A percentile compares a stretch with the other conserved stretches of the same genome.
Evolutionary conservation across 2,797 vertebrate species (phyloP).

Genomic region (Danio aesculapii): DNA sequence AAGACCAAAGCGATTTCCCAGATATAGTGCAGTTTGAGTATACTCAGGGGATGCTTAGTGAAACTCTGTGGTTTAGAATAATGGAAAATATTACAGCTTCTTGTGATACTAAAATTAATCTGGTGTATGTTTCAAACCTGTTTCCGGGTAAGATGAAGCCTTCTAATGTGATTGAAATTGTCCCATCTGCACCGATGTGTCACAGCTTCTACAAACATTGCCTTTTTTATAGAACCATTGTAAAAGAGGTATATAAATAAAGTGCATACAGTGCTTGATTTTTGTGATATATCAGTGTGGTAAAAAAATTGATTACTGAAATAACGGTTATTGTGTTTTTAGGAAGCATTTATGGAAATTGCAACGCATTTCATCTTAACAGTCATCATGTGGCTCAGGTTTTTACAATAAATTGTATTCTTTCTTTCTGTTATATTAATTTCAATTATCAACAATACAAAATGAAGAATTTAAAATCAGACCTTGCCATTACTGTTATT

Average conservation of each 20-base stretch:
- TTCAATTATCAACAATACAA: not conserved
- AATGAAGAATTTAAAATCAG: not conserved
- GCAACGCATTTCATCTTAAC: not conserved
- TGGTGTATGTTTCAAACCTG: too few relatives aligned
- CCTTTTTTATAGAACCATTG: not conserved
- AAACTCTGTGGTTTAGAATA: not conserved
- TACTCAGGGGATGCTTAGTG: not conserved
- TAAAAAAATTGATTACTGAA: not conserved
- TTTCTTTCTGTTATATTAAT: constrained; percentile 7
- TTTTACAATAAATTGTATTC: not conserved
- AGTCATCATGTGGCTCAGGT: not conserved
- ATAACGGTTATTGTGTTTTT: not conserved
- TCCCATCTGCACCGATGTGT: not conserved
- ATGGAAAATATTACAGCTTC: not conserved
- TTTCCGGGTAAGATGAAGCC: not conserved
- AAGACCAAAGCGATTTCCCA: not conserved
- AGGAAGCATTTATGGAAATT: not conserved
- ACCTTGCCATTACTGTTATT: too few relatives aligned
- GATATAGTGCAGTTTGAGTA: not conserved
- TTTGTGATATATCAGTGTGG: not conserved
- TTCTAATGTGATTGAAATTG: not conserved
- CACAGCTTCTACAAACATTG: not conserved
- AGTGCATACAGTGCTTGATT: not conserved
- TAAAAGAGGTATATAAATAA: too few relatives aligned
- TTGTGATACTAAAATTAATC: too few relatives aligned